Evolutionary conservation across 2,888 invertebrate species (phyloP).

Genomic region (Villa cingulata): DNA sequence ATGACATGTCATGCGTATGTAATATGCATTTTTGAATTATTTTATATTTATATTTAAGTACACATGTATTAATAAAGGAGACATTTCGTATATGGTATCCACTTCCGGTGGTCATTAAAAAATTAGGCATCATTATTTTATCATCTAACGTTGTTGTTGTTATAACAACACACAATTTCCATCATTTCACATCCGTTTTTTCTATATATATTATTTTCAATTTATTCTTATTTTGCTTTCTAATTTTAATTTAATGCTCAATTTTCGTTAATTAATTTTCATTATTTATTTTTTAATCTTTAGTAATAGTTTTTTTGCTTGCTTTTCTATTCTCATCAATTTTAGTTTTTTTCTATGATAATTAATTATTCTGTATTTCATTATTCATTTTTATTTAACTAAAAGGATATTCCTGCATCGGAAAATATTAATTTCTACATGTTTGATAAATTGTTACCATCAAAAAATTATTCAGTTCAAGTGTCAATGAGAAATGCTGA

Average conservation of each 20-base stretch:
- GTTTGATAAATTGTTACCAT: constrained; percentile 59
- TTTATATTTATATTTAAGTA: too few relatives aligned
- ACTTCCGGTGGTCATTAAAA: constrained; percentile 4
- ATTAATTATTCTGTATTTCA: not conserved
- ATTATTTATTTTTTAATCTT: not conserved
- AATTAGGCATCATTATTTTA: not conserved
- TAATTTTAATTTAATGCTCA: too few relatives aligned
- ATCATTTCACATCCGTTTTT: constrained; percentile 3
- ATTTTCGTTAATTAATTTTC: not conserved
- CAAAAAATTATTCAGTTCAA: constrained; percentile 60
- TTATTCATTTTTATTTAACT: not conserved
- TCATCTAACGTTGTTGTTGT: not conserved
- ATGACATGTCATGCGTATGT: too few relatives aligned
- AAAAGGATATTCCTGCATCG: constrained; percentile 61
- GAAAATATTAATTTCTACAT: constrained; percentile 59
- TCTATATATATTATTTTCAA: not conserved
- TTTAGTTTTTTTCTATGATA: not conserved
- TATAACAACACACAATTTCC: not conserved
- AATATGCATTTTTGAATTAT: too few relatives aligned
- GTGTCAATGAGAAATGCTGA: constrained; percentile 66
- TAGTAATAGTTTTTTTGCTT: not conserved
- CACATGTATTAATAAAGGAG: too few relatives aligned
- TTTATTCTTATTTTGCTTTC: not conserved
- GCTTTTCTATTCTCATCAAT: not conserved
- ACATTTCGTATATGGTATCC: not conserved